Evolutionary conservation across 2,113 vertebrate species (phyloP), one percentile per base, ranked within the genome.

Genomic region (Labeo rohita): DNA sequence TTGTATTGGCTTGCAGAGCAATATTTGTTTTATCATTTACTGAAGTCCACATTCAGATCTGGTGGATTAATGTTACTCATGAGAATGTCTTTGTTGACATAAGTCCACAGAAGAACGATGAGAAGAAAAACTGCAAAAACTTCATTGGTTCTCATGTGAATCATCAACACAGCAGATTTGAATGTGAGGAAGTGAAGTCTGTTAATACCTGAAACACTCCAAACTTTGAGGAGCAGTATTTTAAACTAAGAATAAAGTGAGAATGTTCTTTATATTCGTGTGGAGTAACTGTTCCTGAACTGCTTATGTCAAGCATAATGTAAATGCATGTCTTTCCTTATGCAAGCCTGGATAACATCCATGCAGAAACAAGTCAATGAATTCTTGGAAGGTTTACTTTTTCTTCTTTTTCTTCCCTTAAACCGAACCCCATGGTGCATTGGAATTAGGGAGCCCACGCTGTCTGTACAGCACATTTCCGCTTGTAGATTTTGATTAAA

Each of bases 401-500:
- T 68, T 82, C 47, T 82, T 47, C 36, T 63, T 61, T 47, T 63
- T 80, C 0, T 63, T 81, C 79, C 12, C 61, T 82, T 82, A 82
- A 16, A 88, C 83, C 47, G 87, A 82, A 74, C 87, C 87, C 87
- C 83, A 88, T 80, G 80, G 87, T 23, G 85, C 82, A 61, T 65
- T 73, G 80, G 78, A 87, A 87, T 49, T 21, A 74, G 77, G 80
- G 83, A 80, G 39, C 78, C 82, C 88, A 87, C 73, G 83, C 88
- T 86, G 88, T 49, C 85, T 87, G 80, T 83, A 80, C 23, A 12
- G 63, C 84, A 74, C 73, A 75, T 79, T 83, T 65, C 52, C 39
- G 61, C 86, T 81, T 79, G 75, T 85, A 84, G 61, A 81, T 87
- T 89, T 90, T 86, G 86, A 90, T 89, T 87, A 86, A 90, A 87